Evolutionary conservation across 2,888 invertebrate species (phyloP).

Genomic region (Eupelmus urozonus): DNA sequence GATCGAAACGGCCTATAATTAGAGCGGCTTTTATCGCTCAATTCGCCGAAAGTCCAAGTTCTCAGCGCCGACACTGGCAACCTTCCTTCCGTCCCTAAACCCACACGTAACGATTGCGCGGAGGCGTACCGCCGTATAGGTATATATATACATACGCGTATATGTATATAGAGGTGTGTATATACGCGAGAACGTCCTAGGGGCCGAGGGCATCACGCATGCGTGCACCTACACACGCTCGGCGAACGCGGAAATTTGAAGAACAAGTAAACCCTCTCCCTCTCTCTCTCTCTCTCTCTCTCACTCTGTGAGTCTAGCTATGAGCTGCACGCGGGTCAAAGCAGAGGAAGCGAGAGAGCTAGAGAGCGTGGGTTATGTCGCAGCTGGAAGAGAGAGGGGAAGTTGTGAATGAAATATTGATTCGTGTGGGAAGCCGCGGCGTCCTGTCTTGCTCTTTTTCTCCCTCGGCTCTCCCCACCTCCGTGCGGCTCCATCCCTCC

Average conservation of each 20-base stretch:
- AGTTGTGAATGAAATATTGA: slow-evolving; percentile 74
- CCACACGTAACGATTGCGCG: not conserved
- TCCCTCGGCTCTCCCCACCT: not conserved
- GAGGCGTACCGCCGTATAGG: not conserved
- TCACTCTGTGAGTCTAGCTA: not conserved
- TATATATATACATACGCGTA: not conserved
- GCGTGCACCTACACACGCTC: not conserved
- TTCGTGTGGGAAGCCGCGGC: slow-evolving; percentile 65
- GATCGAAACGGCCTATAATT: slow-evolving; percentile 4
- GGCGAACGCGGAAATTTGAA: not conserved
- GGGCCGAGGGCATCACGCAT: not conserved
- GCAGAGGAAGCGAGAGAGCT: slow-evolving; percentile 11
- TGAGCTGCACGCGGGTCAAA: not conserved
- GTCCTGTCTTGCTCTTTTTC: not conserved
- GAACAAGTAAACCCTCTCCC: not conserved
- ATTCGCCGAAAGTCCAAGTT: not conserved
- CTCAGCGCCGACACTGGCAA: too few species aligned
- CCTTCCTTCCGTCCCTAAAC: not conserved
- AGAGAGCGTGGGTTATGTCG: not conserved
- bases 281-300: not conserved
- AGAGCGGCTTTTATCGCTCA: not conserved
- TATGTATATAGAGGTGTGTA: not conserved
- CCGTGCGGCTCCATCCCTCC: not conserved
- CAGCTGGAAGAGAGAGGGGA: slow-evolving; percentile 56
- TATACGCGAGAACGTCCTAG: not conserved